Evolutionary conservation across 2,113 vertebrate genomes (phyloP), one percentile per base, ranked within the genome.

Genomic region (Anhinga anhinga): DNA sequence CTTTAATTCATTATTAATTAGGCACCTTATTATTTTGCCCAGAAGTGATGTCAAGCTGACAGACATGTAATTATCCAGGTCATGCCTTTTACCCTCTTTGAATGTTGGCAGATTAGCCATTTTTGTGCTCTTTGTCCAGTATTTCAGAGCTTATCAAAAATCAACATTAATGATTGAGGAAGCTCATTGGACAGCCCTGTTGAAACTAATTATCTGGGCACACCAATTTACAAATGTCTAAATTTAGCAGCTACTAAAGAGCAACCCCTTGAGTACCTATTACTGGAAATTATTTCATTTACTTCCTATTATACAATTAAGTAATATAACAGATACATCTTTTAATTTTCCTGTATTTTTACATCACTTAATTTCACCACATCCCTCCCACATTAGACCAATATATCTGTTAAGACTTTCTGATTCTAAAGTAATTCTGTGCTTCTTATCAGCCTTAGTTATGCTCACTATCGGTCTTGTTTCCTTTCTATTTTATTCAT

Each of bases 1-100:
- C 70, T 93, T 95, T 96, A 96, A 97, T 96, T 96, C 87, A 88
- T 95, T 96, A 96, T 97, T 96, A 97, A 96, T 96, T 97, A 95
- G 74, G 58, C 85, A 63, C 71, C 93, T 94, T 96, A 96, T 96
- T 93, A 96, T 97, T 96, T 95, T 90, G 90, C 93, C 85, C 82
- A 96, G 93, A 96, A 96, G 82, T 91, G 70, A 86, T 96, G 95
- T 95, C 95, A 94, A 77, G 65, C 53, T 94, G 92, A 94, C 92
- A 96, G 96, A 95, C 95, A 90, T 53, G 40, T 90, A 96, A 96
- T 96, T 96, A 97, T 88, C 84, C 85, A 96, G 96, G 96, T 96
- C 96, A 94, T 93, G 95, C 96, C 93, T 97, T 94, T 96, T 95
- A 96, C 92, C 74, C 78, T 90, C 74, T 96, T 69, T 94, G 90